These are phyloP conservation scores for Isurus oxyrinchus DNA, from an alignment of 2,113 vertebrate species.

Conservation along the genomic window DNA sequence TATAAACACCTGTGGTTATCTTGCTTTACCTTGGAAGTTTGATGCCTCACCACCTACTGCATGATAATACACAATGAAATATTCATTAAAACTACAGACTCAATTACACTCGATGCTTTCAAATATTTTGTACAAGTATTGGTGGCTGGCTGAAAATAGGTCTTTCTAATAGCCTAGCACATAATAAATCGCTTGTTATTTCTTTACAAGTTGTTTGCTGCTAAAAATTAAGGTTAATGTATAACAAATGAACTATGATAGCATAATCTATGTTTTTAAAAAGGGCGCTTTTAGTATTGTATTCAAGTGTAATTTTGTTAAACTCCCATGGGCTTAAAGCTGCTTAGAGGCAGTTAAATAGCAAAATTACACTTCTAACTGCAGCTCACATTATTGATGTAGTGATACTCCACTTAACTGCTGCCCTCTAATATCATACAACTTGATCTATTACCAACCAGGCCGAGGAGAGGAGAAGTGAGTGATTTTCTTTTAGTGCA, in stretches of 20 bases:
- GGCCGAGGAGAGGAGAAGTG: background rate
- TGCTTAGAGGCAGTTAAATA: background rate
- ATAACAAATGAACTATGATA: background rate
- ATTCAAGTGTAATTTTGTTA: background rate
- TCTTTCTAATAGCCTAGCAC: background rate
- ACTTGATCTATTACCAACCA: background rate
- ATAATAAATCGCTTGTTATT: conserved; percentile 27
- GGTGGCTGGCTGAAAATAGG: background rate
- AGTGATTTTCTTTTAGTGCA: background rate
- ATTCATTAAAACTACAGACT: background rate
- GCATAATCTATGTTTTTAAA: conserved; percentile 14
- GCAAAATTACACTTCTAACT: background rate
- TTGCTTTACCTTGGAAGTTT: background rate
- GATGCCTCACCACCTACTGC: no score
- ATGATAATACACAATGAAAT: background rate
- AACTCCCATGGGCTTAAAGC: background rate
- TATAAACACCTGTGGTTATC: background rate
- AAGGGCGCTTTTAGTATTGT: background rate
- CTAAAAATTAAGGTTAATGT: conserved; percentile 8
- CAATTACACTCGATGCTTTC: conserved; percentile 10
- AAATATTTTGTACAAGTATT: background rate
- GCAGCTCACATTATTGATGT: background rate
- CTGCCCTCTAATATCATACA: background rate
- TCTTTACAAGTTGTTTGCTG: background rate
- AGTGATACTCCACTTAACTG: background rate